Evolutionary conservation across 30 jellyfish, hydroid and myxozoan species (phyloP).

Genomic region (Hydractinia symbiolongicarpus): DNA sequence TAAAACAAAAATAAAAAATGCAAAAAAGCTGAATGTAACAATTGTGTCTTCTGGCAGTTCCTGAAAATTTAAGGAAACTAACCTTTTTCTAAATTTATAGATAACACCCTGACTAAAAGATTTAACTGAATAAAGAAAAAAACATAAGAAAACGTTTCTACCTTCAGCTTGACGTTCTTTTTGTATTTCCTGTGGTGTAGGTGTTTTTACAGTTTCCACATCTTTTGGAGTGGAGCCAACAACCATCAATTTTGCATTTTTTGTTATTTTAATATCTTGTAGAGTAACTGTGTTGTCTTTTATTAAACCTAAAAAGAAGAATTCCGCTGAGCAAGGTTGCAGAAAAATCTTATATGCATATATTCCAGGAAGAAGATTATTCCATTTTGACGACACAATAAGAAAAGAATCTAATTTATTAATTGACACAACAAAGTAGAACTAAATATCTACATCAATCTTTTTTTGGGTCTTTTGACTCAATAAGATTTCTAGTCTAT

Average conservation of each 20-base stretch:
- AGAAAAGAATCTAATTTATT: neutral
- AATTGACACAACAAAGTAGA: neutral
- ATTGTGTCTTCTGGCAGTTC: too few relatives aligned
- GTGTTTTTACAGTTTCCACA: constrained; percentile 55
- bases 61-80: too few relatives aligned
- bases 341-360: too few relatives aligned
- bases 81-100: too few relatives aligned
- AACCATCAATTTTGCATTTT: constrained; percentile 73
- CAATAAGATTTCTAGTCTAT: too few relatives aligned
- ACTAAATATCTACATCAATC: too few relatives aligned
- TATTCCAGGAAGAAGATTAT: too few relatives aligned
- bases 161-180: constrained; percentile 30
- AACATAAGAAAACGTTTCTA: neutral
- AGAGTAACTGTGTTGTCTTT: constrained; percentile 51
- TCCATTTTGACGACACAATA: neutral
- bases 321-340: too few relatives aligned
- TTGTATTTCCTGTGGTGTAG: constrained; percentile 40
- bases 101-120: too few relatives aligned
- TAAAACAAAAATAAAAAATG: neutral
- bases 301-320: constrained; percentile 37
- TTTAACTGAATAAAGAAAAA: too few relatives aligned
- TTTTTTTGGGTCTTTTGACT: too few relatives aligned
- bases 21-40: neutral
- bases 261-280: constrained; percentile 39
- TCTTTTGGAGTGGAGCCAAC: constrained; percentile 81